phyloP scores from a whole-genome alignment of 2,113 vertebrate genomes.

The Microtus pennsylvanicus region DNA sequence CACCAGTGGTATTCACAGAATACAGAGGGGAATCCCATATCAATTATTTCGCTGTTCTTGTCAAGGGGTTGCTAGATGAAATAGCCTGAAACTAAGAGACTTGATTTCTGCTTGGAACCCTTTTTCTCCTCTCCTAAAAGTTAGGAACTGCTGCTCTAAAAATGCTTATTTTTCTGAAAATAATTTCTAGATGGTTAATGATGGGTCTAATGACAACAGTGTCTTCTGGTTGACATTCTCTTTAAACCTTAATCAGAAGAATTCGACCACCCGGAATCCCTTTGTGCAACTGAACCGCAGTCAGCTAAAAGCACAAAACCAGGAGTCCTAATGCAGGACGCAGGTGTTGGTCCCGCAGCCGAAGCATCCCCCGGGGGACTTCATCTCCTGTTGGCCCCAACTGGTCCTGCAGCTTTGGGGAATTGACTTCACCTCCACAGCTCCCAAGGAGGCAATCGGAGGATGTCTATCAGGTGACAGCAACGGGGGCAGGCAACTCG shows the following conservation, averaged over 20 bases:
- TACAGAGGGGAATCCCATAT: no score
- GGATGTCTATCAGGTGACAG: background rate
- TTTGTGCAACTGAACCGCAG: accelerated
- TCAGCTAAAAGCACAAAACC: background rate
- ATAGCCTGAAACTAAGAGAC: background rate
- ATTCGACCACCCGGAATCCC: background rate
- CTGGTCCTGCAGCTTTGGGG: accelerated
- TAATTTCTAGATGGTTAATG: background rate
- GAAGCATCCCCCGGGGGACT: background rate
- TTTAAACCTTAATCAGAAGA: background rate
- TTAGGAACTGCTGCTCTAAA: background rate
- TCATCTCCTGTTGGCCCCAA: background rate
- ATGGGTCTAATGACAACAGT: background rate
- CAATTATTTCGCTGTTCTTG: no score
- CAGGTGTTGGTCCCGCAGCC: background rate
- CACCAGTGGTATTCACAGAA: no score
- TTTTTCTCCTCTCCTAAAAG: background rate
- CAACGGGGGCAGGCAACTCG: background rate
- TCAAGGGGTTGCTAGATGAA: no score
- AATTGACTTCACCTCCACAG: background rate
- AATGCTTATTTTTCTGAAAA: background rate
- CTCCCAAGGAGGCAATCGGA: background rate
- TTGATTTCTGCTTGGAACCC: background rate
- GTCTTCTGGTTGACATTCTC: background rate
- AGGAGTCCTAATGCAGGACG: no score